Evolutionary conservation across 2,888 invertebrate species (phyloP), one percentile per base, ranked within the genome.

Genomic region (Cactoblastis cactorum): DNA sequence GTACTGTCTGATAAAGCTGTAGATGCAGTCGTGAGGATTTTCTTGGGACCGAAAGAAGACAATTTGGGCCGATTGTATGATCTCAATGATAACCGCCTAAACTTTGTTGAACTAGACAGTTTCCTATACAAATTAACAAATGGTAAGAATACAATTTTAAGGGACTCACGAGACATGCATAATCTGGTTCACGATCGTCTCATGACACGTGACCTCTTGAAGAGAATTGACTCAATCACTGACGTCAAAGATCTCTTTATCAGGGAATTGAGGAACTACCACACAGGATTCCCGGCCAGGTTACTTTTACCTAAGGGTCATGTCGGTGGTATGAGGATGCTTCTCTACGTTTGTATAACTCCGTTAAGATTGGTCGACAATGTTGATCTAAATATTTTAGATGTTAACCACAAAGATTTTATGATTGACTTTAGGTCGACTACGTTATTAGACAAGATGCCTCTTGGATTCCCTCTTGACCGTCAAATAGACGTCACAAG

Each of bases 401-500:
- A 91, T 52, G 87, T 80, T 52, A 81, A 80, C 53, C 83, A 84
- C 58, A 91, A 83, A 55, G 89, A 91, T 55, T 62, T 84, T 37
- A 56, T 74, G n/a, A 51, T 63, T 11, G 85, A 86, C 69, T 82
- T 70, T 69, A 81, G 87, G 55, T 79, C 74, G 14, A 83, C 81
- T 50, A 74, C 79, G 1, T 63, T 85, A 68, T 80, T 93, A 43
- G 94, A 95, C 73, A 90, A 87, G 58, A 90, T 91, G 73, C 91
- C 94, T 41, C 86, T 93, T 65, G 94, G 94, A 49, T 95, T 92
- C 90, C 95, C 95, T 55, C 91, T 95, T 71, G 95, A 95, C 71
- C 92, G 94, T 61, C 83, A 85, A 17, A 91, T 94, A 65, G 85
- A 92, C 39, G 83, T 91, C 41, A 79, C 79, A 45, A 85, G 83